Evolutionary conservation across 2,888 invertebrate genomes (phyloP), one percentile per base, ranked within the genome.

Genomic region (Argynnis bischoffii): DNA sequence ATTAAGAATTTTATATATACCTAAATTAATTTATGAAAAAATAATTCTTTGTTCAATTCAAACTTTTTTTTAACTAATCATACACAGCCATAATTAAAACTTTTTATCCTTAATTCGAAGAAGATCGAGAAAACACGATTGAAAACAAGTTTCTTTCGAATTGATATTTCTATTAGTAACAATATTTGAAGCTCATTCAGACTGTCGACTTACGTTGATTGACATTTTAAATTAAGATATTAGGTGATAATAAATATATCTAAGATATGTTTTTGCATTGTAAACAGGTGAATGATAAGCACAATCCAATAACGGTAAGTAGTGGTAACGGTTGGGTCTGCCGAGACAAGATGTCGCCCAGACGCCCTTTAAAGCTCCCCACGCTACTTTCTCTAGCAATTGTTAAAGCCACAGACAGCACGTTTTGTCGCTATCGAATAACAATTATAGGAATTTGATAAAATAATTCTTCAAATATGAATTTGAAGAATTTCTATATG

Each of bases 281-380:
- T 35, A 65, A 69, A 73, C 75, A 73, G 72, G 73, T 75, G 75
- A 76, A 71, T 76, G 72, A 66, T 69, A 74, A 26, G 72, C 74
- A 74, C 69, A 72, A 72, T 76, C 72, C 71, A 76, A 72, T 73
- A 72, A 75, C 74, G 73, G 72, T 71, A 67, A 55, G 69, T 63
- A 68, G 66, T 71, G 66, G 73, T 73, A 68, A 69, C 72, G 71
- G 71, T 74, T 71, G 69, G 65, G 59, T 68, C 65, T 81, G 81
- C 78, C 84, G 82, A 88, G 89, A 87, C 88, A 78, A 81, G 83
- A 85, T 85, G 88, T 86, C 88, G 86, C 89, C 88, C 53, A 46
- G 65, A 82, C 76, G 72, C 71, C 74, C 71, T 72, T 74, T 66
- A 66, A 47, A 70, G 72, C 63, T 59, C 21, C 56, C 53, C 64